Evolutionary conservation across 2,888 invertebrate species (phyloP).

Genomic region (Miltochrista miniata): DNA sequence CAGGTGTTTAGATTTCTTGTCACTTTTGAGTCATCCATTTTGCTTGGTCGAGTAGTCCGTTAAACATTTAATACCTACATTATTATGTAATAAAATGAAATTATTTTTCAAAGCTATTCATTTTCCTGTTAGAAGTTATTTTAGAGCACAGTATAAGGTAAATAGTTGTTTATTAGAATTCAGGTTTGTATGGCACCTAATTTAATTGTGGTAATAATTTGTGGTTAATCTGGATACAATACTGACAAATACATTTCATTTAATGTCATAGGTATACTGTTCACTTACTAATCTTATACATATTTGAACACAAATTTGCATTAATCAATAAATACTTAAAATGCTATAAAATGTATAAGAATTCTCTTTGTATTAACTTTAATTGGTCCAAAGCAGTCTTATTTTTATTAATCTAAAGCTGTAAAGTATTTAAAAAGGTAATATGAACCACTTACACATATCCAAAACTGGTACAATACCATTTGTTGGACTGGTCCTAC

Average conservation of each 20-base stretch:
- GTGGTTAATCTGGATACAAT: conserved; percentile 5
- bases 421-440: conserved; percentile 17
- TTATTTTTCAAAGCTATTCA: too few species aligned
- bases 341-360: conserved; percentile 18
- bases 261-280: not conserved
- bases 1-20: too few species aligned
- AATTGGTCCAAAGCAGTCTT: conserved; percentile 45
- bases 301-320: conserved; percentile 21
- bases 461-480: not conserved
- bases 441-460: conserved; percentile 14
- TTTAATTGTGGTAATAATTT: conserved; percentile 22
- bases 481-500: not conserved
- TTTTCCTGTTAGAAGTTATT: too few species aligned
- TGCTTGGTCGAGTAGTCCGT: too few species aligned
- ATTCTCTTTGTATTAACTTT: conserved; percentile 11
- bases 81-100: too few species aligned
- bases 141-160: not conserved
- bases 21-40: too few species aligned
- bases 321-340: conserved; percentile 21
- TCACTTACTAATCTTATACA: not conserved
- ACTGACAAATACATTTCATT: conserved; percentile 1
- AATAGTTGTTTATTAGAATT: not conserved
- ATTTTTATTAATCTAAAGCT: conserved; percentile 18
- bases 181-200: conserved; percentile 31
- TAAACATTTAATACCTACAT: too few species aligned